Evolutionary conservation across 1,140 invertebrate genomes (phyloP).

Genomic region (Gonatopus flavifemur): DNA sequence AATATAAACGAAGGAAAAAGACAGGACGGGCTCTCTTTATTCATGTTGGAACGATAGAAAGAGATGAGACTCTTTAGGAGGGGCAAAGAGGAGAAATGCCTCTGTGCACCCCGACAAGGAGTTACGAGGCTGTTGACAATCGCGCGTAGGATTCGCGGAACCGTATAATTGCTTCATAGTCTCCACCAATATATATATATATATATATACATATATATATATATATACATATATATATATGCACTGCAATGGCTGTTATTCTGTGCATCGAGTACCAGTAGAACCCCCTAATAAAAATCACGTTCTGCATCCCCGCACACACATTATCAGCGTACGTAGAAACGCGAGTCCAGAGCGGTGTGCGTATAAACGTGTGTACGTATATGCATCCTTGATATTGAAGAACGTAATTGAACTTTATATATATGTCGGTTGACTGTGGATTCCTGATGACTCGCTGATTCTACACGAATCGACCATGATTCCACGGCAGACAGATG

Average conservation of each 20-base stretch:
- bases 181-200: neutral
- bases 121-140: conserved; percentile 40
- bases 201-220: neutral
- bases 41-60: no score
- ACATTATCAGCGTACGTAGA: neutral
- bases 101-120: conserved; percentile 5
- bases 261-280: neutral
- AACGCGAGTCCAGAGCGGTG: neutral
- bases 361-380: neutral
- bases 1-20: no score
- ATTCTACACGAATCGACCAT: no score
- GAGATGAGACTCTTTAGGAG: no score
- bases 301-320: conserved; percentile 26
- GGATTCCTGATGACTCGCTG: no score
- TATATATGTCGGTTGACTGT: no score
- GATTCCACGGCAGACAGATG: no score
- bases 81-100: neutral
- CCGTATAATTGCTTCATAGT: conserved; percentile 45
- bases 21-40: no score
- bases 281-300: conserved; percentile 28
- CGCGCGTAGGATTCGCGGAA: conserved; percentile 38
- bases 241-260: no score
- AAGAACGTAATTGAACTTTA: no score
- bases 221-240: no score
- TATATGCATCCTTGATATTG: neutral